Evolutionary conservation across 1,140 invertebrate species (phyloP), one percentile per base, ranked within the genome.

Genomic region (Cryptotermes secundus): DNA sequence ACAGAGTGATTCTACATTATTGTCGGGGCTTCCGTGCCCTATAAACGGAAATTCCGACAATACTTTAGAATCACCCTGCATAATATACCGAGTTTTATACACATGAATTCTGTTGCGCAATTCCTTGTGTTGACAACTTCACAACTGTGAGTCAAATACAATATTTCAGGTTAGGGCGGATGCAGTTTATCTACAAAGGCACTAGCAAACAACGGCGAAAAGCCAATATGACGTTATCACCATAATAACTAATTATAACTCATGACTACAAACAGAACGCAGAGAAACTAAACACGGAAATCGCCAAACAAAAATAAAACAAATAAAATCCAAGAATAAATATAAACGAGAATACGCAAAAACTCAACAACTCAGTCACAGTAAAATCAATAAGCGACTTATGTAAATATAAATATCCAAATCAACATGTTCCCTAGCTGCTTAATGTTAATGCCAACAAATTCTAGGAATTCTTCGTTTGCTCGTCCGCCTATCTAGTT

Each of bases 241-340:
- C 59, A n/a, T n/a, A 72, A 72, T 12, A 72, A 72, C 26, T 72
- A 72, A 72, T 72, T 72, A 72, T 72, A 72, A 72, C 59, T n/a
- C 26, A 72, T 26, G 59, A 72, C 59, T n/a, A n/a, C 26, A 72
- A 72, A 72, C 59, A 31, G 14, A 31, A n/a, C 59, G 59, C 4
- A 26, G 14, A 6, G 59, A 72, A 72, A 72, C 59, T 72, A 31
- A 72, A 72, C 31, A 72, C n/a, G 59, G 59, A 72, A 72, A 72
- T 72, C 59, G 31, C n/a, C 59, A 72, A 72, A 72, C 59, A 72
- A 72, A 72, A 72, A 72, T 31, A 72, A 72, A 72, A 31, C n/a
- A 72, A 72, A 72, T 2, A 49, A 49, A 49, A 49, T 19, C 45
- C 45, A 49, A 72, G 14, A 72, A 72, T 72, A 72, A 72, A 72